phyloP scores from a whole-genome alignment of 2,113 vertebrate genomes.

The Salminus brasiliensis region DNA sequence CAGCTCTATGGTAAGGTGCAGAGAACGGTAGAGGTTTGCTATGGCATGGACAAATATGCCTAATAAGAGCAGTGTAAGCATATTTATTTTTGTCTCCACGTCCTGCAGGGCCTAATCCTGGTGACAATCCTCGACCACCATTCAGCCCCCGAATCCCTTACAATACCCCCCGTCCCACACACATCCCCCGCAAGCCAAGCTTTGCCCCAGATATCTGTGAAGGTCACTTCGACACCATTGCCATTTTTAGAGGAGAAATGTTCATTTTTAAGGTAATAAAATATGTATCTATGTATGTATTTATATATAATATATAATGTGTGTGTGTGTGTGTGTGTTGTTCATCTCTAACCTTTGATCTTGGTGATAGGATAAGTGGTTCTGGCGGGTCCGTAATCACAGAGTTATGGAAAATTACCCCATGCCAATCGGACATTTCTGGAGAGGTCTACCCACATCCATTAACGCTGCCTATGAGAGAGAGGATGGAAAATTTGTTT shows the following conservation, averaged over 20 bases:
- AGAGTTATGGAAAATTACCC: conserved; percentile 89
- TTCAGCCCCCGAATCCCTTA: conserved; percentile 66
- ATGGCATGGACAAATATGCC: not conserved
- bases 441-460: conserved; percentile 82
- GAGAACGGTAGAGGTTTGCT: not conserved
- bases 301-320: no score
- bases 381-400: conserved; percentile 87
- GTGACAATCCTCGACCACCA: conserved; percentile 58
- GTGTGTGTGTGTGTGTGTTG: no score
- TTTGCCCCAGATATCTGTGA: conserved; percentile 87
- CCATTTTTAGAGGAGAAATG: conserved; percentile 88
- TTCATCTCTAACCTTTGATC: no score
- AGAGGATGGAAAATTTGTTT: conserved; percentile 89
- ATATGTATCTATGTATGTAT: no score
- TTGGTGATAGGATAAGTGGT: conserved; percentile 80
- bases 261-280: conserved; percentile 88
- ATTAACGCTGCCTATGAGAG: conserved; percentile 87
- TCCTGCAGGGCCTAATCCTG: conserved; percentile 67
- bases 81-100: not conserved
- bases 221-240: conserved; percentile 89
- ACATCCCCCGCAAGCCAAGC: conserved; percentile 69
- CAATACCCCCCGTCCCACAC: conserved; percentile 59
- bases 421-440: conserved; percentile 90
- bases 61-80: not conserved
- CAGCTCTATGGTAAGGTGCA: conserved; percentile 86